phyloP scores from a whole-genome alignment of 2,797 vertebrate species.

The Sebastes oblongus region DNA sequence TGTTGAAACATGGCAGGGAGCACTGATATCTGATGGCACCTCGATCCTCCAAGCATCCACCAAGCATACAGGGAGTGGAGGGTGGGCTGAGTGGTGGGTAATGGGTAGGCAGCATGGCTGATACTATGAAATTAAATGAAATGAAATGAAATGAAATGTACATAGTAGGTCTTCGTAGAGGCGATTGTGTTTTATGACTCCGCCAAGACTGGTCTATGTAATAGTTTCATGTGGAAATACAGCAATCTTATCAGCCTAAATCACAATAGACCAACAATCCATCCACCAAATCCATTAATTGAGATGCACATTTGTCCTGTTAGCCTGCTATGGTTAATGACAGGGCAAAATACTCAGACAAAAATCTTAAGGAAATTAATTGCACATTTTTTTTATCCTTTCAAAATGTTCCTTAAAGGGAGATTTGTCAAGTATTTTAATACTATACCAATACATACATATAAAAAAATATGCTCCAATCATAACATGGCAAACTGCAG shows the following conservation, averaged over 20 bases:
- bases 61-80: constrained; percentile 25
- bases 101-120: neutral
- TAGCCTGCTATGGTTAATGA: neutral
- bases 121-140: constrained; percentile 13
- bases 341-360: neutral
- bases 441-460: no score
- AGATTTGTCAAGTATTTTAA: no score
- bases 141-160: constrained; percentile 41
- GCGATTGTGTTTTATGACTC: constrained; percentile 49
- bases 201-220: constrained; percentile 8
- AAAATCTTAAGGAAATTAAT: neutral
- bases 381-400: no score
- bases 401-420: no score
- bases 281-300: constrained; percentile 10
- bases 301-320: constrained; percentile 11
- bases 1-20: constrained; percentile 68
- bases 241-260: constrained; percentile 21
- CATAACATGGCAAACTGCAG: no score
- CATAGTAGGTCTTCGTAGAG: constrained; percentile 24
- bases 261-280: constrained; percentile 12
- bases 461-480: no score
- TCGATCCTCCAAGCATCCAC: constrained; percentile 54
- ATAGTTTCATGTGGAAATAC: constrained; percentile 40
- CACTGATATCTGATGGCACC: constrained; percentile 72
- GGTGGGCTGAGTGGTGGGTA: constrained; percentile 27